A percentile compares a stretch with the other conserved stretches of the same genome.
These are phyloP conservation scores for Ciconia nigra DNA, from an alignment of 2,797 vertebrate species.

Conservation along the genomic window DNA sequence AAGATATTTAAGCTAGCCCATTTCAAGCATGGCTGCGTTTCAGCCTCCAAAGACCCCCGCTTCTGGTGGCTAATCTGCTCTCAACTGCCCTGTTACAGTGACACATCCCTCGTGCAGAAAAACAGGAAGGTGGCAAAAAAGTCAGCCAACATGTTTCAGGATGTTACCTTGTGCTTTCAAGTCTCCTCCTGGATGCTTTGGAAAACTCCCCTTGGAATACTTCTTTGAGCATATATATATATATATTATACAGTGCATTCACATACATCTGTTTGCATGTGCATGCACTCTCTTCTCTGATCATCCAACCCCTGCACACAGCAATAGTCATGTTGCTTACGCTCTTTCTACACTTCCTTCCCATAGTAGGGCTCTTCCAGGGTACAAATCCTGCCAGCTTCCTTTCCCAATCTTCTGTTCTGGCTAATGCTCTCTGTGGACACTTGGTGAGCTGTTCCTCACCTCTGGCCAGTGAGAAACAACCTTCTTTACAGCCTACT, in stretches of 20 bases:
- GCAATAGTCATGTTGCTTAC: neutral
- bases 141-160: neutral
- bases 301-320: neutral
- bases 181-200: neutral
- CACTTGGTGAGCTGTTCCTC: neutral
- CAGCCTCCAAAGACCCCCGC: neutral
- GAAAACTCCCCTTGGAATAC: neutral
- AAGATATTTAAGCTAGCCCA: neutral
- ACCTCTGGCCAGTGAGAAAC: neutral
- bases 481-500: neutral
- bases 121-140: neutral
- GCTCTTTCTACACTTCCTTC: neutral
- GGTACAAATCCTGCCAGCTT: neutral
- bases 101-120: neutral
- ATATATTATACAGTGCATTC: rapidly evolving
- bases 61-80: neutral
- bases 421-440: neutral
- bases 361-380: neutral
- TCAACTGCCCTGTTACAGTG: neutral
- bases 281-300: neutral
- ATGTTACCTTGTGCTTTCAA: neutral
- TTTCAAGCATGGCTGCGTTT: neutral
- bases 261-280: neutral
- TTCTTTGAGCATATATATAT: neutral
- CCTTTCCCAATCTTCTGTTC: neutral